Evolutionary conservation across 2,888 invertebrate genomes (phyloP).

Genomic region (Clanis bilineata): DNA sequence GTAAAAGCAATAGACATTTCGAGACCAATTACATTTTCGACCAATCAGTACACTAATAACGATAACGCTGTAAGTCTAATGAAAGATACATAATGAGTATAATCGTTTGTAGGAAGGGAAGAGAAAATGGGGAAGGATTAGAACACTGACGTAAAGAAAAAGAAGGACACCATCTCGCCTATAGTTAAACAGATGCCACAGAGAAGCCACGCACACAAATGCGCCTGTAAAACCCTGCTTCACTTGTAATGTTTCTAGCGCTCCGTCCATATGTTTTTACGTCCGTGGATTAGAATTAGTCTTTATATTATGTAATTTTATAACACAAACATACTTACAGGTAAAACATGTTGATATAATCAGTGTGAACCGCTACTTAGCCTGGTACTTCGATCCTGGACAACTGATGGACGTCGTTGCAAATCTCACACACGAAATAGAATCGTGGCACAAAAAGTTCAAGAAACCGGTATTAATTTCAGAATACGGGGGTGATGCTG

Average conservation of each 20-base stretch:
- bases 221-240: too few relatives aligned
- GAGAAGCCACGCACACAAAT: too few relatives aligned
- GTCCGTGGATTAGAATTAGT: too few relatives aligned
- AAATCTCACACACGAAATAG: not conserved
- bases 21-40: constrained; percentile 91
- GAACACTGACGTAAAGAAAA: too few relatives aligned
- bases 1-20: constrained; percentile 90
- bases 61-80: constrained; percentile 85
- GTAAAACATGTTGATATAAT: constrained; percentile 92
- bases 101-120: too few relatives aligned
- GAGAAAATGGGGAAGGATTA: too few relatives aligned
- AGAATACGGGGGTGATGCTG: constrained; percentile 98
- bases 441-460: constrained; percentile 85
- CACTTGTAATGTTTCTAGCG: too few relatives aligned
- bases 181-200: too few relatives aligned
- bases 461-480: constrained; percentile 95
- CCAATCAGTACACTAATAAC: constrained; percentile 82
- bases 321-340: constrained; percentile 61
- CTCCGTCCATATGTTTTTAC: too few relatives aligned
- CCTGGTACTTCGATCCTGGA: constrained; percentile 96
- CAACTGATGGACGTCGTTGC: constrained; percentile 49
- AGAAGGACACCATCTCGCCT: too few relatives aligned
- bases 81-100: not conserved
- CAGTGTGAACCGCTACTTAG: constrained; percentile 98
- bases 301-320: too few relatives aligned